Conservation (phyloP, 2,888 invertebrate genomes). For the Drosophila borborema region DNA sequence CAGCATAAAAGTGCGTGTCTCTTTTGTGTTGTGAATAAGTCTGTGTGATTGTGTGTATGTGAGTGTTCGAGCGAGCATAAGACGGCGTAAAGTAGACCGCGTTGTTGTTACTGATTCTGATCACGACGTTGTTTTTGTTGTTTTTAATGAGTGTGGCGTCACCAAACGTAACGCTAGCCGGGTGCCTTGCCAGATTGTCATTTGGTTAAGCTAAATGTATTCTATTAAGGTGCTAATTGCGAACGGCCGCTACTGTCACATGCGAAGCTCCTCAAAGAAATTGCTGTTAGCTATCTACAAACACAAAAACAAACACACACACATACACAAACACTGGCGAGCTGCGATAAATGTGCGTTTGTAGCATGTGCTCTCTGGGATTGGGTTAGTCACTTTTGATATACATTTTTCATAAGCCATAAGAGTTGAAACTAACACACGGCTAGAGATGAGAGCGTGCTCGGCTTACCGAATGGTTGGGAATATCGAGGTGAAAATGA, state of each 20-base stretch:
- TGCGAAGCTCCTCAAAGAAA: constrained; percentile 26
- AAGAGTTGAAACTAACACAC: constrained; percentile 34
- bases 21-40: not conserved
- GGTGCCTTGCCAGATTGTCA: constrained; percentile 45
- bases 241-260: constrained; percentile 46
- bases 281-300: constrained; percentile 24
- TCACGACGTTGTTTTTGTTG: constrained; percentile 20
- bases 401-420: constrained; percentile 59
- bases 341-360: constrained; percentile 53
- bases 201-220: constrained; percentile 64
- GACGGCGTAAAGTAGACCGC: constrained; percentile 55
- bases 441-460: constrained; percentile 35
- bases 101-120: constrained; percentile 5
- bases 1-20: constrained; percentile 59
- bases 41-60: constrained; percentile 6
- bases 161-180: constrained; percentile 50
- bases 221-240: constrained; percentile 79
- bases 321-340: constrained; percentile 9
- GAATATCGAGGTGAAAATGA: not conserved
- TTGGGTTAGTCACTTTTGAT: constrained; percentile 54
- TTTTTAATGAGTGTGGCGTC: constrained; percentile 58
- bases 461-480: not conserved
- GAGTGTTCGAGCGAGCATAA: constrained; percentile 9
- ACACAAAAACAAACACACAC: constrained; percentile 2
- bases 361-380: constrained; percentile 43